Conservation (phyloP, 2,888 invertebrate genomes). For the Macrosiphum euphorbiae region DNA sequence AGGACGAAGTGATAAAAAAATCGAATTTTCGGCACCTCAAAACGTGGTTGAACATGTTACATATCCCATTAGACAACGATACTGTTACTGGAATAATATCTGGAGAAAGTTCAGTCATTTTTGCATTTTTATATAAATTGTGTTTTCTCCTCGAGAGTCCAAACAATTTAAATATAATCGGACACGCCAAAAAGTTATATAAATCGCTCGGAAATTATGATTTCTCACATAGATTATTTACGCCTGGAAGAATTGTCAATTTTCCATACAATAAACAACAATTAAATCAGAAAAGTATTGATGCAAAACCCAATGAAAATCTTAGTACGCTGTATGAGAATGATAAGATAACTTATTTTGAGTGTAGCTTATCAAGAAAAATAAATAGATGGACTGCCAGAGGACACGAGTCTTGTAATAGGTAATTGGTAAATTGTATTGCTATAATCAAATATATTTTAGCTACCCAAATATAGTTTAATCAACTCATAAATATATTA, state of each 20-base stretch:
- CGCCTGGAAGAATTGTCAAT: neutral
- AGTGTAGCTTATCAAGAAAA: neutral
- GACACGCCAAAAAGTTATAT: neutral
- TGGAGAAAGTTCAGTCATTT: neutral
- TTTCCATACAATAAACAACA: neutral
- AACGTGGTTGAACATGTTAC: neutral
- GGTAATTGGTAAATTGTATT: slow-evolving; percentile 8
- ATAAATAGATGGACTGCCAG: neutral
- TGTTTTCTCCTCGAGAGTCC: slow-evolving; percentile 24
- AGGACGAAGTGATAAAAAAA: neutral
- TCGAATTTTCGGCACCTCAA: slow-evolving; percentile 15
- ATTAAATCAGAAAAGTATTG: neutral
- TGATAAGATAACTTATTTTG: slow-evolving; percentile 9
- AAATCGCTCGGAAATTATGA: neutral
- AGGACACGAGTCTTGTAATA: slow-evolving; percentile 23
- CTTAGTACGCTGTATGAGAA: neutral
- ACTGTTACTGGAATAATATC: slow-evolving; percentile 6
- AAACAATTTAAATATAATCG: neutral
- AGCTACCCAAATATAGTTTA: neutral
- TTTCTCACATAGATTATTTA: neutral
- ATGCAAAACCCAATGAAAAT: neutral
- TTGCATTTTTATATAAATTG: slow-evolving; percentile 42
- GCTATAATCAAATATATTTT: neutral
- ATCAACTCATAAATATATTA: neutral
- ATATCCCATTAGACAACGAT: slow-evolving; percentile 13